Evolutionary conservation across 2,113 vertebrate genomes (phyloP), one percentile per base, ranked within the genome.

Genomic region (Stomatorhinus ivindoensis): DNA sequence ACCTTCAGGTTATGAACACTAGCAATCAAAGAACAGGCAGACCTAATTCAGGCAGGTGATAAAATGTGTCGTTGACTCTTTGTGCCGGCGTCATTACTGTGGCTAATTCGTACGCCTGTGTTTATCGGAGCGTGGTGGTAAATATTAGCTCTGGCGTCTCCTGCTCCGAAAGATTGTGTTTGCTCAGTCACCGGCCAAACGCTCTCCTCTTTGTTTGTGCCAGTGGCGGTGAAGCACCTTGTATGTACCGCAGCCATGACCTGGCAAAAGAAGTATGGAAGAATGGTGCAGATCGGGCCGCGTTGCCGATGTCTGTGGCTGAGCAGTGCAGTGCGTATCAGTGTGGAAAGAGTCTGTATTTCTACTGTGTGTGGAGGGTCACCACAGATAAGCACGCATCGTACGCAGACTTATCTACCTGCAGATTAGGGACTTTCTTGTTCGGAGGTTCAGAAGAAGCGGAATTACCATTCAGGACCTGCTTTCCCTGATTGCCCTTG

Each of bases 101-200:
- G 89, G 91, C 92, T 92, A 92, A 94, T 94, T 92, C 89, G 88
- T 53, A 92, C 91, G 90, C 89, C 92, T 89, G 91, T 91, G 90
- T 93, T 93, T 93, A 90, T 89, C 90, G 42, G 50, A 91, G 92
- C 58, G 4, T 39, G 80, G 92, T 88, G 93, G 94, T 95, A 94
- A 96, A 96, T 96, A 95, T 95, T 96, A 93, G 93, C 93, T 94
- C 92, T 93, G 92, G 91, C 93, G 91, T 89, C 84, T 48, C 91
- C 86, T 92, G 93, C 92, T 93, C 91, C 91, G 92, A 94, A 88
- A 89, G 91, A 92, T 92, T 39, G 87, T 95, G 92, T 95, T 95
- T 95, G 93, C 92, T 94, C 88, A 89, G 69, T 31, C 88, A 76
- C 65, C 46, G 47, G 65, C 47, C 31, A 19, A 51, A 76, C 51